phyloP scores from a whole-genome alignment of 2,113 vertebrate species.

The Hystrix brachyura region DNA sequence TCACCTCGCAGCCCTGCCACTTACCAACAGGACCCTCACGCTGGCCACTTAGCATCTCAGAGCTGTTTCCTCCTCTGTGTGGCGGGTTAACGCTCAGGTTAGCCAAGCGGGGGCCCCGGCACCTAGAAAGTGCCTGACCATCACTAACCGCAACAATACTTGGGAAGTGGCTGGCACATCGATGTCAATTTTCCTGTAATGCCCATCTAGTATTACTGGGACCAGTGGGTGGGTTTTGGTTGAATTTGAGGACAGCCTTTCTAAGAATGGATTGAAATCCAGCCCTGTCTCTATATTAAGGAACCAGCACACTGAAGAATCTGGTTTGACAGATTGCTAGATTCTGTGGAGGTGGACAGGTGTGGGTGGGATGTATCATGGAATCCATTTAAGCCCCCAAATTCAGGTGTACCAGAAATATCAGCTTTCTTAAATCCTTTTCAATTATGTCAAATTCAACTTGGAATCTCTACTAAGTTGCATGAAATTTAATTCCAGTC shows the following conservation, averaged over 20 bases:
- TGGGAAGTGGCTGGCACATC: not conserved
- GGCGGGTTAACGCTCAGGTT: not conserved
- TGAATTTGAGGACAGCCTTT: slow-evolving; percentile 30
- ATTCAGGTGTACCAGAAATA: not conserved
- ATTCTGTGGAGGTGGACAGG: not conserved
- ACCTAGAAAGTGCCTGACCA: not conserved
- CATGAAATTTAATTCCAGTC: not conserved
- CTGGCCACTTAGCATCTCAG: fast-evolving
- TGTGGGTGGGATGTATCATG: not conserved
- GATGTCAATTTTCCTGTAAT: not conserved
- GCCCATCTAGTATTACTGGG: not conserved
- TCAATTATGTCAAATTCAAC: not conserved
- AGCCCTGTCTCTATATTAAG: not conserved
- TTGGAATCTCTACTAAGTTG: not conserved
- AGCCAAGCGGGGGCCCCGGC: not conserved
- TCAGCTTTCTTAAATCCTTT: not conserved
- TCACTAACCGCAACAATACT: not conserved
- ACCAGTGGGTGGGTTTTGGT: not conserved
- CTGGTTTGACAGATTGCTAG: not conserved
- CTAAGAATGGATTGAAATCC: slow-evolving; percentile 46
- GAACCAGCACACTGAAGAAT: not conserved
- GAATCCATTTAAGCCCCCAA: slow-evolving; percentile 17
- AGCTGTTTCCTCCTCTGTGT: not conserved
- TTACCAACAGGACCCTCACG: not conserved
- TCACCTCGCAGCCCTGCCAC: fast-evolving